Percentiles rank a stretch among this genome's conserved stretches.
Evolutionary conservation across 1,140 invertebrate species (phyloP).

Genomic region (Sitophilus oryzae): DNA sequence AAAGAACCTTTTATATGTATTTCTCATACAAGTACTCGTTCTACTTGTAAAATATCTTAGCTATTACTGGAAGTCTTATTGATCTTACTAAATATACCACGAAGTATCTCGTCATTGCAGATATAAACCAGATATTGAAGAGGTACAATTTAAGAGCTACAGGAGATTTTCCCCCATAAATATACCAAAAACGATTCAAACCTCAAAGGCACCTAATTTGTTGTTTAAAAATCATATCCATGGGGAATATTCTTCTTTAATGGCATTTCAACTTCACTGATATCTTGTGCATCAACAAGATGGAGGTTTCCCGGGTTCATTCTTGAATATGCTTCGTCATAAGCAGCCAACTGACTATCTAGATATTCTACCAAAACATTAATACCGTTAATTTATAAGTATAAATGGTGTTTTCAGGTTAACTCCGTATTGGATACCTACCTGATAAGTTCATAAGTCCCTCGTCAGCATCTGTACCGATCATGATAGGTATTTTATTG

Average conservation of each 20-base stretch:
- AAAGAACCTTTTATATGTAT: no score
- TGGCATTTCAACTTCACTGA: constrained; percentile 7
- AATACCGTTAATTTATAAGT: neutral
- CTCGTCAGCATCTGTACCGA: constrained; percentile 31
- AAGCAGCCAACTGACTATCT: constrained; percentile 1
- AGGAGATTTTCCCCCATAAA: neutral
- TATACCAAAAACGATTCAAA: neutral
- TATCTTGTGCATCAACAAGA: neutral
- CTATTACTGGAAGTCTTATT: no score
- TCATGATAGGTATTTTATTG: constrained; percentile 26
- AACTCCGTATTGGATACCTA: no score
- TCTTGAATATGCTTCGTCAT: neutral
- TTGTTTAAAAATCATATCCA: constrained; percentile 5
- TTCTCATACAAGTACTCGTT: no score
- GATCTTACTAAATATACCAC: neutral
- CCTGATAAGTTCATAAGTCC: constrained; percentile 9
- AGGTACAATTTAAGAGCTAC: neutral
- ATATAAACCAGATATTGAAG: no score
- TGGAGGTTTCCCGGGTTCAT: constrained; percentile 13
- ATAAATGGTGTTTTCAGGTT: no score
- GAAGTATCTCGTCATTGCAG: no score
- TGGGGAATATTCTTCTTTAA: constrained; percentile 20
- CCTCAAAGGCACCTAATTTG: constrained; percentile 12
- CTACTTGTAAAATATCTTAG: no score
- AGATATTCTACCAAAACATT: constrained; percentile 3